Evolutionary conservation across 2,797 vertebrate genomes (phyloP).

Genomic region (Tokudaia tokunoshimensis): DNA sequence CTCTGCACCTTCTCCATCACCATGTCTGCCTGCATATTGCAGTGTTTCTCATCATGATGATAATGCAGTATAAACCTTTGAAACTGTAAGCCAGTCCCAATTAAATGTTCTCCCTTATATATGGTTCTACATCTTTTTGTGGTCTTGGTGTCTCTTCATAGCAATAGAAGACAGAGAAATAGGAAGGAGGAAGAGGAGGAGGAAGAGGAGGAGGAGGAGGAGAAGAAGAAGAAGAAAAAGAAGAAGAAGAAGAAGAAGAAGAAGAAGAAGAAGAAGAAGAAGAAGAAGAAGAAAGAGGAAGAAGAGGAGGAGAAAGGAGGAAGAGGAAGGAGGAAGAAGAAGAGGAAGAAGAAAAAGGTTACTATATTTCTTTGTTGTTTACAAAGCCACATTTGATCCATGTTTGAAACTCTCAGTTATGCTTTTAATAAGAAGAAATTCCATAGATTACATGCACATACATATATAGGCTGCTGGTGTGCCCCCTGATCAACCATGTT

Average conservation of each 20-base stretch:
- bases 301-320: no score
- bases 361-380: not conserved
- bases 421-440: not conserved
- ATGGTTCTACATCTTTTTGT: not conserved
- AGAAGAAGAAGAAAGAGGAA: not conserved
- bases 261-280: no score
- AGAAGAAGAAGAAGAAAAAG: not conserved
- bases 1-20: not conserved
- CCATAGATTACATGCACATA: not conserved
- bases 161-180: not conserved
- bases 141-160: not conserved
- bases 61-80: not conserved
- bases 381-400: not conserved
- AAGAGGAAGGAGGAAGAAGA: not conserved
- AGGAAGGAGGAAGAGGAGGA: not conserved
- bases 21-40: not conserved
- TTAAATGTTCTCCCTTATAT: not conserved
- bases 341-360: not conserved
- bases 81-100: not conserved
- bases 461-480: rapidly evolving
- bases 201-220: rapidly evolving
- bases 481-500: not conserved
- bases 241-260: not conserved
- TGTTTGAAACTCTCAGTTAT: not conserved
- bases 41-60: not conserved